These are phyloP conservation scores for Sciurus carolinensis DNA, from an alignment of 2,797 vertebrate genomes.

Conservation along the genomic window DNA sequence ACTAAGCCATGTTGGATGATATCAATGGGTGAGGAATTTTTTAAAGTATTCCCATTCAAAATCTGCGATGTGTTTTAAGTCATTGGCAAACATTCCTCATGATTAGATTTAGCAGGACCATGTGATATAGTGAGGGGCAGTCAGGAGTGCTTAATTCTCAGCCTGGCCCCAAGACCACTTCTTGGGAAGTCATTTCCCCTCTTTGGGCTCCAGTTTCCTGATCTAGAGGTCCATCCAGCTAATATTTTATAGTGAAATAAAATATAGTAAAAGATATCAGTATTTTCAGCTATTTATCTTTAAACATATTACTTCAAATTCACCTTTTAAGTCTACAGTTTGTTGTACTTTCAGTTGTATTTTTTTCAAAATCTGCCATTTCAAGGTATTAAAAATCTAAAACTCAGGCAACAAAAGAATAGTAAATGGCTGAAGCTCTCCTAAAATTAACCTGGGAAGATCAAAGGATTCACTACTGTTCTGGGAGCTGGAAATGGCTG, in stretches of 20 bases:
- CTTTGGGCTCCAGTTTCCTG: neutral
- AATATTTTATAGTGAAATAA: slow-evolving; percentile 38
- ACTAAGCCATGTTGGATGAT: neutral
- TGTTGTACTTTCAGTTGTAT: neutral
- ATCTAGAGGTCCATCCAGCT: neutral
- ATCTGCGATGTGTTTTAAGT: neutral
- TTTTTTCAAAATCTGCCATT: slow-evolving; percentile 48
- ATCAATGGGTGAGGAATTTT: neutral
- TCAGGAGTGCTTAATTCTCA: neutral
- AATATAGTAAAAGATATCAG: slow-evolving; percentile 15
- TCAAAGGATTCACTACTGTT: slow-evolving; percentile 6
- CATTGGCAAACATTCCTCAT: neutral
- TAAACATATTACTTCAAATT: slow-evolving; percentile 4
- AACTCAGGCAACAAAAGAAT: neutral
- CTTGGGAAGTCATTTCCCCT: neutral
- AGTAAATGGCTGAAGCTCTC: slow-evolving; percentile 8
- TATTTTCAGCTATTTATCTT: slow-evolving; percentile 50
- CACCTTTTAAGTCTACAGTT: slow-evolving; percentile 22
- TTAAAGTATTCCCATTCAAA: neutral
- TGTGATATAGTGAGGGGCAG: too few relatives aligned
- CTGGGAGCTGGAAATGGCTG: slow-evolving; percentile 36
- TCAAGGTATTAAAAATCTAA: slow-evolving; percentile 25
- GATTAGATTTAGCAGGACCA: neutral
- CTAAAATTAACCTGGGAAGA: slow-evolving; percentile 56
- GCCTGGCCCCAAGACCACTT: neutral